Conservation (phyloP, 2,797 vertebrate species). For the Tachyglossus aculeatus region DNA sequence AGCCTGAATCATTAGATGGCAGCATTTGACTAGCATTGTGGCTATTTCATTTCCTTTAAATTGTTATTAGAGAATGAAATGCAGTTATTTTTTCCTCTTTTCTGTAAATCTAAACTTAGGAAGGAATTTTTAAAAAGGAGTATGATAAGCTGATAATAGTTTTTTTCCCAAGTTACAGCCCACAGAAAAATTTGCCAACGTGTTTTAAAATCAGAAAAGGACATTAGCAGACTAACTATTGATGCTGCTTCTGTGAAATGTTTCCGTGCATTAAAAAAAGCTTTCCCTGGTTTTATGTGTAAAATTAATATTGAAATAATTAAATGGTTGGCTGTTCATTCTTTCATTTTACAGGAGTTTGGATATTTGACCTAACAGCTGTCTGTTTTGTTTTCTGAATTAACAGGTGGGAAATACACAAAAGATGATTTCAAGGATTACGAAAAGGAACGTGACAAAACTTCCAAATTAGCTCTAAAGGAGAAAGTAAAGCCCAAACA, state of each 20-base stretch:
- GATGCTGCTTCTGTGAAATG: not conserved
- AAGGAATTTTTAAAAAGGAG: fast-evolving
- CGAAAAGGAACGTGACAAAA: constrained; percentile 85
- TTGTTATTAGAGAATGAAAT: not conserved
- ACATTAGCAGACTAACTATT: not conserved
- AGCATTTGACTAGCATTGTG: constrained; percentile 16
- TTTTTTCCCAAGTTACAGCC: not conserved
- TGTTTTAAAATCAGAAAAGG: not conserved
- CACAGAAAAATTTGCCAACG: not conserved
- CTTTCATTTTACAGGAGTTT: constrained; percentile 7
- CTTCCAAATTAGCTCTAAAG: constrained; percentile 88
- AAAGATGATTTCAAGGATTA: constrained; percentile 97
- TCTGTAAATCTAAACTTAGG: not conserved
- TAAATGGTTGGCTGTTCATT: too few species aligned
- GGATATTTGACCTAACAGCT: constrained; percentile 4
- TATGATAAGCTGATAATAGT: not conserved
- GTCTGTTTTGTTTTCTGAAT: constrained; percentile 29
- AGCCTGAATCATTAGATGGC: constrained; percentile 53
- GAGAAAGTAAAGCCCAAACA: constrained; percentile 89
- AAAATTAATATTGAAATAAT: too few species aligned
- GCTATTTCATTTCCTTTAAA: not conserved
- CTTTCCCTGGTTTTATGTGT: not conserved
- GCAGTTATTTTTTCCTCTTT: not conserved
- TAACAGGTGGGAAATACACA: constrained; percentile 89
- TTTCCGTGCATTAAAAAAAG: not conserved